These are phyloP conservation scores for Parauchenoglanis punctatus DNA, from an alignment of 2,797 vertebrate species.

Conservation along the genomic window DNA sequence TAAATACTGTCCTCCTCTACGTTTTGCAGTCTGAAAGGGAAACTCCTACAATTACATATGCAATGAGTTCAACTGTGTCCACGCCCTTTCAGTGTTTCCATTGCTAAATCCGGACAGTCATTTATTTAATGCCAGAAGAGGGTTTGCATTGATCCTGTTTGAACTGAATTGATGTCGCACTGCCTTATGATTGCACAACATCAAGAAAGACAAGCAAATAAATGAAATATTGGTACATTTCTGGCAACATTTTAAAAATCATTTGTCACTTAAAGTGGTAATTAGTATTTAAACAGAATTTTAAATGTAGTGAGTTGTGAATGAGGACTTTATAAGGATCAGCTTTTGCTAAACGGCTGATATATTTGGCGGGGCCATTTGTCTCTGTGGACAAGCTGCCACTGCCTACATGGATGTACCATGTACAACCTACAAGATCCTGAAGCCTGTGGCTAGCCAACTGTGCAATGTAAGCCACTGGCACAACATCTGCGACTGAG, in stretches of 20 bases:
- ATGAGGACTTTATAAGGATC: neutral
- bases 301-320: neutral
- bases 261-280: neutral
- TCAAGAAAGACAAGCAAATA: neutral
- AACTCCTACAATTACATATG: too few species aligned
- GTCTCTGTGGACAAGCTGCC: neutral
- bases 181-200: neutral
- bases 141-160: too few species aligned
- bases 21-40: too few species aligned
- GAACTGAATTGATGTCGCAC: neutral
- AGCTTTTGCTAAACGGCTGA: neutral
- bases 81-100: too few species aligned
- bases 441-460: neutral
- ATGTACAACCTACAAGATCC: neutral
- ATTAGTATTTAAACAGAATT: neutral
- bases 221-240: neutral
- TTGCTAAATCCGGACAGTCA: too few species aligned
- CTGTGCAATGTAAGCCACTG: neutral
- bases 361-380: neutral
- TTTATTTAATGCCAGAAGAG: too few species aligned
- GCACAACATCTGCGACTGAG: neutral
- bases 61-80: too few species aligned
- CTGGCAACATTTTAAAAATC: neutral
- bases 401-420: neutral
- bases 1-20: too few species aligned